Base-by-base conservation (phyloP, 1,140 invertebrate genomes). In the Sycobia sp. region DNA sequence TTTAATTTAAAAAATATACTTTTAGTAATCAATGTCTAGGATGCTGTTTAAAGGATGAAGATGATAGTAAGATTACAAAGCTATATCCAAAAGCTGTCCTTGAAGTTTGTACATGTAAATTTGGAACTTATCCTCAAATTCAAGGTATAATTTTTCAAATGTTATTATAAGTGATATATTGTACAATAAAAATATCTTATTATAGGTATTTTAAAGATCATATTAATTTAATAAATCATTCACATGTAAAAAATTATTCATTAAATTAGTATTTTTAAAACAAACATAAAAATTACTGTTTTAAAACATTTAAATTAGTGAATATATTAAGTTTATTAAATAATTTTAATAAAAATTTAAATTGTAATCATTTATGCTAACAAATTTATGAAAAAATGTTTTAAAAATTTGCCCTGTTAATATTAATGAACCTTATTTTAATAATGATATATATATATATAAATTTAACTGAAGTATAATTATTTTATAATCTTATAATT, bases 101-200 rank as follows among this genome's bases (percentile, higher is more conserved):
- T 25, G 92, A 95, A 86, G 93, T 97, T 0, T 97, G 95, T 76
- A 94, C 92, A 64, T 97, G 95, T 80, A 97, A 97, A 84, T 95
- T 96, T 83, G 93, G 93, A 62, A 89, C 92, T 36, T 97, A 94
- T 86, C 95, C 95, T 46, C 95, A 97, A 84, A 95, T 97, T 71
- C 91, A 96, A 87, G 88, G 88, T 88, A 80, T 51, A 53, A 16
- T n/a, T 49, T n/a, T n/a, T n/a, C n/a, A n/a, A n/a, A n/a, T n/a
- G n/a, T n/a, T n/a, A n/a, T n/a, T n/a, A n/a, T n/a, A n/a, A n/a
- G n/a, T n/a, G n/a, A n/a, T n/a, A n/a, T n/a, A n/a, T n/a, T n/a
- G n/a, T n/a, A n/a, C n/a, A n/a, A n/a, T n/a, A n/a, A n/a, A n/a
- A n/a, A n/a, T n/a, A n/a, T n/a, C n/a, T n/a, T n/a, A n/a, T 61